Evolutionary conservation across 2,888 invertebrate genomes (phyloP).

Genomic region (Chrysolina haemoptera): DNA sequence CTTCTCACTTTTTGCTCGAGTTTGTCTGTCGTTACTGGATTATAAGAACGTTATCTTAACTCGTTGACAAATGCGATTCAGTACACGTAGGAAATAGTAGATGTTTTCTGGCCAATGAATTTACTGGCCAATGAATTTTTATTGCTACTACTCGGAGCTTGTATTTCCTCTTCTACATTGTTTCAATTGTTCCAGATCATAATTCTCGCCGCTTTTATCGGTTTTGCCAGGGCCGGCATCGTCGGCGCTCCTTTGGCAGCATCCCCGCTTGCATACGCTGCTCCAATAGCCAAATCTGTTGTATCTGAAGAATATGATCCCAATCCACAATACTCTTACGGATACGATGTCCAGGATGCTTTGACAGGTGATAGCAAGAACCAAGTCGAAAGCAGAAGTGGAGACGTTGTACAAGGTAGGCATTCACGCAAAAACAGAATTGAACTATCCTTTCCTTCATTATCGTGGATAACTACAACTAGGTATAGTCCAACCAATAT

Average conservation of each 20-base stretch:
- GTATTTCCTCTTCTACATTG: too few relatives aligned
- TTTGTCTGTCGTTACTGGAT: too few relatives aligned
- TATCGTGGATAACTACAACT: too few relatives aligned
- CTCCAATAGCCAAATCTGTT: slow-evolving; percentile 46
- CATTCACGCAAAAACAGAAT: background rate
- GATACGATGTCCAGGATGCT: slow-evolving; percentile 74
- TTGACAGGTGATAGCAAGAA: slow-evolving; percentile 74
- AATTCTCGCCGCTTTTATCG: background rate
- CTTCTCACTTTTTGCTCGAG: too few relatives aligned
- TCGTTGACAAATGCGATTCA: too few relatives aligned
- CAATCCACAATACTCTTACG: slow-evolving; percentile 73
- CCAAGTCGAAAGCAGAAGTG: slow-evolving; percentile 77
- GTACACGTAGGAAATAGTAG: too few relatives aligned
- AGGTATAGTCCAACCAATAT: too few relatives aligned
- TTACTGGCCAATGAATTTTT: too few relatives aligned
- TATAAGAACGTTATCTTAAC: too few relatives aligned
- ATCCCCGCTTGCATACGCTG: slow-evolving; percentile 63
- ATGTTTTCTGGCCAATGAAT: too few relatives aligned
- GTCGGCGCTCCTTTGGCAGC: slow-evolving; percentile 65
- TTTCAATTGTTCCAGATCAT: background rate
- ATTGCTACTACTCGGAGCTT: too few relatives aligned
- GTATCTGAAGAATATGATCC: slow-evolving; percentile 64
- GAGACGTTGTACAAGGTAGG: slow-evolving; percentile 72
- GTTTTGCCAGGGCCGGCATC: slow-evolving; percentile 38
- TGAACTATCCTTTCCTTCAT: too few relatives aligned